These are phyloP conservation scores for Phaedon cochleariae DNA, from an alignment of 2,888 invertebrate genomes.

Conservation along the genomic window DNA sequence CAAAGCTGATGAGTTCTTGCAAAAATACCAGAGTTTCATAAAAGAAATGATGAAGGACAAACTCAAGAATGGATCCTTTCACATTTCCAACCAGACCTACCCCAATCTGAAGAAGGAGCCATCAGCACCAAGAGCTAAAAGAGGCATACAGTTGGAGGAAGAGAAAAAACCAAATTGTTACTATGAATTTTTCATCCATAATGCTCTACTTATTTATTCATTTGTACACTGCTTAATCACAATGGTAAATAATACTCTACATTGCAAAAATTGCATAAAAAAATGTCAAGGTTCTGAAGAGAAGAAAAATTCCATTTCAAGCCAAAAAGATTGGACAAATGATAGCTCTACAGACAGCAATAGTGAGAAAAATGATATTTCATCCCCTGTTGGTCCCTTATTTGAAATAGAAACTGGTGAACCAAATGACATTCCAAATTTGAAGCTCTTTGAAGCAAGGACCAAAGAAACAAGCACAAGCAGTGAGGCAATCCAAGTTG, in stretches of 20 bases:
- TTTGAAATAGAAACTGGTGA: constrained; percentile 26
- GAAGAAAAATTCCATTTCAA: constrained; percentile 9
- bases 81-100: constrained; percentile 31
- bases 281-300: constrained; percentile 7
- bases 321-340: constrained; percentile 12
- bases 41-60: constrained; percentile 43
- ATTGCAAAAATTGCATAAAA: constrained; percentile 43
- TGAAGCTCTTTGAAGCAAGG: constrained; percentile 42
- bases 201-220: constrained; percentile 53
- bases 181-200: constrained; percentile 47
- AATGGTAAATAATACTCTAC: constrained; percentile 47
- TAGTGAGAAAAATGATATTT: constrained; percentile 29
- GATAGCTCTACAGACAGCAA: constrained; percentile 10
- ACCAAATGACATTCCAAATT: constrained; percentile 27
- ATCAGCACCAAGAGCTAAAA: constrained; percentile 24
- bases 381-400: constrained; percentile 36
- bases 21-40: constrained; percentile 44
- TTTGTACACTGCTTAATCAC: constrained; percentile 54
- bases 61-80: constrained; percentile 26
- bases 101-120: constrained; percentile 18
- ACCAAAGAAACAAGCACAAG: constrained; percentile 15
- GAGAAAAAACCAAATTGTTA: constrained; percentile 38
- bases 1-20: constrained; percentile 39
- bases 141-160: constrained; percentile 26
- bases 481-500: constrained; percentile 3